These are phyloP conservation scores for Amblyteles armatorius DNA, from an alignment of 2,888 invertebrate genomes.

Conservation along the genomic window DNA sequence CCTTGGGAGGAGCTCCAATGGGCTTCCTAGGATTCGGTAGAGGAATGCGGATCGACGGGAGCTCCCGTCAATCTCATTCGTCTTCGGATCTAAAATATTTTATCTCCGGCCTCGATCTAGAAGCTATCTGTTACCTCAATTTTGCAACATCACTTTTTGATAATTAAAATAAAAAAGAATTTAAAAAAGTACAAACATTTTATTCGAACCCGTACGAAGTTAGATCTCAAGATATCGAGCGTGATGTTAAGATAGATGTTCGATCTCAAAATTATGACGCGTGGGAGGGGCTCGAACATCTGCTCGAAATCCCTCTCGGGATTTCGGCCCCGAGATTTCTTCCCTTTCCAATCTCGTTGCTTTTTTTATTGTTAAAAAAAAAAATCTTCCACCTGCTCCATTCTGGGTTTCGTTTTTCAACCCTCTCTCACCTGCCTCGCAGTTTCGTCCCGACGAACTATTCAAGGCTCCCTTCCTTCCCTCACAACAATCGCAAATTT, in stretches of 20 bases:
- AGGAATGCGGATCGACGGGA: conserved; percentile 47
- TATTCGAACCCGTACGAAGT: background rate
- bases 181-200: background rate
- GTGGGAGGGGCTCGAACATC: background rate
- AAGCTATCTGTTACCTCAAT: background rate
- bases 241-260: background rate
- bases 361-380: background rate
- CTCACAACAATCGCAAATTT: background rate
- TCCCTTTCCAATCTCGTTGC: background rate
- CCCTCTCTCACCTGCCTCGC: conserved; percentile 16
- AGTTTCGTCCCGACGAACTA: background rate
- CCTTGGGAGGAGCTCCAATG: background rate
- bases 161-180: background rate
- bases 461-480: background rate
- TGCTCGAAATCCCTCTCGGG: background rate
- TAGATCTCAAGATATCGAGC: background rate
- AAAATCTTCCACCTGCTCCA: conserved; percentile 2
- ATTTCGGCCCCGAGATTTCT: background rate
- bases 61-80: conserved; percentile 27
- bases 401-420: background rate
- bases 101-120: background rate
- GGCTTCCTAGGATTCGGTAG: conserved; percentile 44
- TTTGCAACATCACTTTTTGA: conserved; percentile 8
- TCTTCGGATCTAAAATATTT: background rate
- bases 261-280: background rate